Evolutionary conservation across 1,140 invertebrate genomes (phyloP).

Genomic region (Trigoniulus corallinus): DNA sequence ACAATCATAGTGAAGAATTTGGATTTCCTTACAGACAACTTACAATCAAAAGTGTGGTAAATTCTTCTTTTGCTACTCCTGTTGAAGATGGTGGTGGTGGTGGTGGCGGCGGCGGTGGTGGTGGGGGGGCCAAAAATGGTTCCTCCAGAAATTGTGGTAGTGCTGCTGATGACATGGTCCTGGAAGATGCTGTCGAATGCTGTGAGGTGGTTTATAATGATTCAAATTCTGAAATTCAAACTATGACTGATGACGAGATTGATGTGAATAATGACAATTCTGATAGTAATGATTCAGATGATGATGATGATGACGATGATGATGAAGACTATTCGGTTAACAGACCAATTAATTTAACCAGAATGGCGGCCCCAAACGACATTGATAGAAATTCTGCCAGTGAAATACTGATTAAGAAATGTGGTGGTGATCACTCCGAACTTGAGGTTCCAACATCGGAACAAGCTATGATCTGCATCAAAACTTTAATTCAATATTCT

Average conservation of each 20-base stretch:
- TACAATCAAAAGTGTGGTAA: background rate
- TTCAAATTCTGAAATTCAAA: too few species aligned
- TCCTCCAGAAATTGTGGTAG: background rate
- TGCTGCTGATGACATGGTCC: background rate
- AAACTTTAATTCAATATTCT: background rate
- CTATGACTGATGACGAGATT: background rate
- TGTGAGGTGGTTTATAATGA: too few species aligned
- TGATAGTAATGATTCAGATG: background rate
- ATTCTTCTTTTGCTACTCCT: background rate
- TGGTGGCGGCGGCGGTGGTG: slow-evolving; percentile 1
- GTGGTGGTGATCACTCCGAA: background rate
- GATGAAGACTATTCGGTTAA: background rate
- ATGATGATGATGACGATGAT: background rate
- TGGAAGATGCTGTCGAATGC: too few species aligned
- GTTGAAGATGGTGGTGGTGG: background rate
- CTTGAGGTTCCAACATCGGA: background rate
- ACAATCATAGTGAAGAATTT: background rate
- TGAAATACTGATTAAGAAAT: too few species aligned
- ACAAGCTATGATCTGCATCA: background rate
- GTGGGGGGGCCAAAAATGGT: background rate
- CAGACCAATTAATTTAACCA: too few species aligned
- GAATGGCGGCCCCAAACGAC: background rate
- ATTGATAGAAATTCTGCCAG: too few species aligned
- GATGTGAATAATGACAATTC: background rate
- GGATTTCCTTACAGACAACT: background rate